Base-by-base conservation (phyloP, 2,888 invertebrate species). In the Erannis defoliaria region DNA sequence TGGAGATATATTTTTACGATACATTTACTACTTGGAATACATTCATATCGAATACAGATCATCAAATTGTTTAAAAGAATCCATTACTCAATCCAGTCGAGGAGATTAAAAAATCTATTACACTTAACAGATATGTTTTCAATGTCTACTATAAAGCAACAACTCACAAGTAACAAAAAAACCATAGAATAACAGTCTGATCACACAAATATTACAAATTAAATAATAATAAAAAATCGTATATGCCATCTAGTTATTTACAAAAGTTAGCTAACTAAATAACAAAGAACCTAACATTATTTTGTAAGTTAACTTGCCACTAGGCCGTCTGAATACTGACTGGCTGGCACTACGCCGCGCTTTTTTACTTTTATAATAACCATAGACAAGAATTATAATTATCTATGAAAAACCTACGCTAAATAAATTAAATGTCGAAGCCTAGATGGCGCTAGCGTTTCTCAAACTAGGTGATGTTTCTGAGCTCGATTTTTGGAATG, bases 191-290 rank as follows among this genome's bases (percentile, higher is more conserved):
- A 93, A 92, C 92, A 93, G 91, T 91, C 90, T 92, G 90, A 90
- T 90, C 90, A 92, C 92, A 90, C 92, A 81, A 89, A 84, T 86
- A 89, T 92, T 91, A 91, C 89, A 90, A 90, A 91, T 91, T 92
- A 92, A 92, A 92, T 90, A 87, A 87, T 86, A 89, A 51, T 40
- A 89, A 88, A 82, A 88, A 75, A 71, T 68, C 66, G 64, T 70
- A 89, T 88, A 88, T 86, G 89, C 82, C 82, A 84, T 90, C 89
- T 91, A 92, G 85, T 89, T 93, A 93, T 93, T 89, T 93, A 93
- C 92, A 93, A 85, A 85, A 84, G 91, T 93, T 92, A 92, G 86
- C 89, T 91, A 92, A 93, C 92, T 93, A 93, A 92, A 92, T 92
- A 93, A 93, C 93, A 93, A 91, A 86, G 85, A 88, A 85, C 87